phyloP scores from a whole-genome alignment of 2,888 invertebrate species.

The Scaptodrosophila latifasciaeformis region DNA sequence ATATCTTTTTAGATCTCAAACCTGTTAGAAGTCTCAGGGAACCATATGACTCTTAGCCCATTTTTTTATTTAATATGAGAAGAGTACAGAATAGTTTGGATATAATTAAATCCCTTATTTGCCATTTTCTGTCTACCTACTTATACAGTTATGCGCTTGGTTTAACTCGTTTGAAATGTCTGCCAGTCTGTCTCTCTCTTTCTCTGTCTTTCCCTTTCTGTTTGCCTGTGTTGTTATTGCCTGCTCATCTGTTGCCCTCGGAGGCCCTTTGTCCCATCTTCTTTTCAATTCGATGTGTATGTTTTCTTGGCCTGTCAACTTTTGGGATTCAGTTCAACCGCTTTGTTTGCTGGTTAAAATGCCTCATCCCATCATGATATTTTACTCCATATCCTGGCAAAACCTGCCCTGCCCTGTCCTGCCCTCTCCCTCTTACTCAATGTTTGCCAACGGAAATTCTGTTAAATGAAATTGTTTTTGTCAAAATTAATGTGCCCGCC shows the following conservation, averaged over 20 bases:
- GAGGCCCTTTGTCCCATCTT: no score
- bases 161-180: conserved; percentile 44
- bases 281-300: no score
- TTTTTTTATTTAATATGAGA: no score
- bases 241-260: no score
- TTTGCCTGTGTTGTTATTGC: neutral
- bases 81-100: no score
- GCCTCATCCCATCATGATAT: conserved; percentile 7
- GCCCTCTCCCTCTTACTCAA: conserved; percentile 2
- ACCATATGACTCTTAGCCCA: no score
- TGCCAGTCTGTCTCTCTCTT: neutral
- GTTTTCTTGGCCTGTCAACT: no score
- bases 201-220: conserved; percentile 10
- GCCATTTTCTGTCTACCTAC: conserved; percentile 40
- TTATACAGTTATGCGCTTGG: conserved; percentile 59
- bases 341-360: conserved; percentile 25
- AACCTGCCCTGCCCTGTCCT: no score
- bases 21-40: no score
- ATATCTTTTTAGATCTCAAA: no score
- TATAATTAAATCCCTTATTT: no score
- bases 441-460: conserved; percentile 59
- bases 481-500: conserved; percentile 56
- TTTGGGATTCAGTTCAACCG: neutral
- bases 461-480: conserved; percentile 60
- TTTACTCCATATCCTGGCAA: conserved; percentile 14